These are phyloP conservation scores for Pristionchus mayeri DNA, from an alignment of 2,888 invertebrate genomes.

Conservation along the genomic window DNA sequence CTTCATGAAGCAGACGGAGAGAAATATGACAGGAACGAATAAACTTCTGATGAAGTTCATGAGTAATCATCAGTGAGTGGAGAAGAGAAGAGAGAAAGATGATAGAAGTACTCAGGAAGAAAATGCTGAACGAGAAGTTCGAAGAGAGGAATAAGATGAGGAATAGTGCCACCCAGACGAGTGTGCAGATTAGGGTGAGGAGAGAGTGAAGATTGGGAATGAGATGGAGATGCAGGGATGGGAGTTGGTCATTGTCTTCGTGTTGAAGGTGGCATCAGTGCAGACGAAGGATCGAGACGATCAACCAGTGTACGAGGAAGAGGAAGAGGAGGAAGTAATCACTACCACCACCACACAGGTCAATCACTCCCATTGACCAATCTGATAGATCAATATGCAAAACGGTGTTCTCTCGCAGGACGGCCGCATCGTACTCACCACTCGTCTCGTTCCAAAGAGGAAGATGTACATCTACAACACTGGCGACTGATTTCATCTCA, in stretches of 20 bases:
- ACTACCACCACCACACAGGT: constrained; percentile 34
- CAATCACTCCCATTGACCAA: neutral
- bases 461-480: constrained; percentile 74
- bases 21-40: constrained; percentile 62
- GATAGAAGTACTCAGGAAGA: constrained; percentile 49
- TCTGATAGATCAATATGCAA: neutral
- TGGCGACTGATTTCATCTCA: constrained; percentile 51
- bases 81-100: neutral
- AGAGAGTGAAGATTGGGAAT: neutral
- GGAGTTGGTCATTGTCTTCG: neutral
- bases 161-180: constrained; percentile 68
- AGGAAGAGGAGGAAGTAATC: constrained; percentile 52
- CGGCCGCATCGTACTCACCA: constrained; percentile 38
- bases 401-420: neutral
- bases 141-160: constrained; percentile 68
- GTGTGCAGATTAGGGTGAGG: constrained; percentile 59
- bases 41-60: constrained; percentile 69
- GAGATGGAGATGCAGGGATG: neutral
- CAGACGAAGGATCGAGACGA: constrained; percentile 63
- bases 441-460: constrained; percentile 53
- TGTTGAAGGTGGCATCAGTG: constrained; percentile 63
- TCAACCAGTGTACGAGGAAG: constrained; percentile 56
- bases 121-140: constrained; percentile 71
- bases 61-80: constrained; percentile 70
- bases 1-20: constrained; percentile 55